These are phyloP conservation scores for Parnassius glacialis DNA, from an alignment of 2,888 invertebrate genomes.

Conservation along the genomic window DNA sequence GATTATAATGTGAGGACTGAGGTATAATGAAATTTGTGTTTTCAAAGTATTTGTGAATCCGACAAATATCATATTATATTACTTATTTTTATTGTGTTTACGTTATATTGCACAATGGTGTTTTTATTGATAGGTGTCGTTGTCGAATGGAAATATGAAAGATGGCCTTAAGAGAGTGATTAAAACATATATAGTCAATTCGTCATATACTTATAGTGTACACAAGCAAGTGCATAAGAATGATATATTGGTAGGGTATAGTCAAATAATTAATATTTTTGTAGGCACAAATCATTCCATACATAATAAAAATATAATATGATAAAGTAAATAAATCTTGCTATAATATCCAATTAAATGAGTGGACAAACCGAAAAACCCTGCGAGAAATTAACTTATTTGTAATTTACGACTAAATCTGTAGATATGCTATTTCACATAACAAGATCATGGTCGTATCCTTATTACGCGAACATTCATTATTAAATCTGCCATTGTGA, in stretches of 20 bases:
- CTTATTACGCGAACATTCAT: too few species aligned
- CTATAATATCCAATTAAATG: too few species aligned
- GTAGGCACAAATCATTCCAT: conserved; percentile 12
- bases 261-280: conserved; percentile 15
- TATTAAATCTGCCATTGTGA: too few species aligned
- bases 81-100: conserved; percentile 1
- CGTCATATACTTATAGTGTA: background rate
- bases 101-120: background rate
- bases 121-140: background rate
- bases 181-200: conserved; percentile 16
- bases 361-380: too few species aligned
- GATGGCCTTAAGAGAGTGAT: conserved; percentile 2
- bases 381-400: too few species aligned
- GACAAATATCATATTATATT: background rate
- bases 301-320: background rate
- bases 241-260: background rate
- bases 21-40: conserved; percentile 2
- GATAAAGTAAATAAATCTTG: too few species aligned
- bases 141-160: background rate
- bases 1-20: conserved; percentile 2
- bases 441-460: too few species aligned
- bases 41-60: background rate
- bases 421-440: too few species aligned
- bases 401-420: too few species aligned
- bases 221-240: too few species aligned